Conservation (phyloP, 2,888 invertebrate species). For the Cheilosia scutellata region DNA sequence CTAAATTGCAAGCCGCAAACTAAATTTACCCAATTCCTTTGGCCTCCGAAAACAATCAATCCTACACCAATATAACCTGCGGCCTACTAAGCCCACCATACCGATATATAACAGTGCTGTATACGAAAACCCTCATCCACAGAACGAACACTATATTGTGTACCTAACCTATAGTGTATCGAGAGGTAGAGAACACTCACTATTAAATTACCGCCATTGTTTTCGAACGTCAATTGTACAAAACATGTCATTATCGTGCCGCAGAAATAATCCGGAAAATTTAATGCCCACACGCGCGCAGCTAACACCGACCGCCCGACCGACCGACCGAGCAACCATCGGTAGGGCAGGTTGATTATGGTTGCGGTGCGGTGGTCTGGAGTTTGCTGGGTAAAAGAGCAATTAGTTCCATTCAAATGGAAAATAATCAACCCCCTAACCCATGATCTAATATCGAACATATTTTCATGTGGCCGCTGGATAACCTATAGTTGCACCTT, state of each 20-base stretch:
- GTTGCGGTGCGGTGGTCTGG: slow-evolving; percentile 38
- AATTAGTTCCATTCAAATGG: slow-evolving; percentile 73
- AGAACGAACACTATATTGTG: not conserved
- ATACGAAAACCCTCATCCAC: not conserved
- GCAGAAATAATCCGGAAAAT: slow-evolving; percentile 74
- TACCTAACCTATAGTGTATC: not conserved
- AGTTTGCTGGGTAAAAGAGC: slow-evolving; percentile 57
- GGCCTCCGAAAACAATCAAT: slow-evolving; percentile 57
- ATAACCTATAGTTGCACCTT: slow-evolving; percentile 42
- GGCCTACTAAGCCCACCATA: slow-evolving; percentile 40
- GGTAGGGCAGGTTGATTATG: slow-evolving; percentile 48
- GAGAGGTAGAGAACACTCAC: slow-evolving; percentile 47
- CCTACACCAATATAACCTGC: slow-evolving; percentile 23
- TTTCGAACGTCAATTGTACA: slow-evolving; percentile 75
- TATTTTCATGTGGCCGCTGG: slow-evolving; percentile 53
- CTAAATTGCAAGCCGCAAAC: slow-evolving; percentile 73
- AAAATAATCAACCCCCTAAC: slow-evolving; percentile 63
- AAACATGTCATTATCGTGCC: slow-evolving; percentile 76
- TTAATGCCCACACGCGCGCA: slow-evolving; percentile 73
- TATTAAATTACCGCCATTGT: slow-evolving; percentile 76
- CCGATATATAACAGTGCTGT: not conserved
- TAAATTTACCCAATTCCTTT: slow-evolving; percentile 68
- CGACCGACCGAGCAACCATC: not conserved
- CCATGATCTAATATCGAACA: slow-evolving; percentile 70
- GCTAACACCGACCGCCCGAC: slow-evolving; percentile 12